These are phyloP conservation scores for Drosophila antonietae DNA, from an alignment of 2,888 invertebrate genomes.

Conservation along the genomic window DNA sequence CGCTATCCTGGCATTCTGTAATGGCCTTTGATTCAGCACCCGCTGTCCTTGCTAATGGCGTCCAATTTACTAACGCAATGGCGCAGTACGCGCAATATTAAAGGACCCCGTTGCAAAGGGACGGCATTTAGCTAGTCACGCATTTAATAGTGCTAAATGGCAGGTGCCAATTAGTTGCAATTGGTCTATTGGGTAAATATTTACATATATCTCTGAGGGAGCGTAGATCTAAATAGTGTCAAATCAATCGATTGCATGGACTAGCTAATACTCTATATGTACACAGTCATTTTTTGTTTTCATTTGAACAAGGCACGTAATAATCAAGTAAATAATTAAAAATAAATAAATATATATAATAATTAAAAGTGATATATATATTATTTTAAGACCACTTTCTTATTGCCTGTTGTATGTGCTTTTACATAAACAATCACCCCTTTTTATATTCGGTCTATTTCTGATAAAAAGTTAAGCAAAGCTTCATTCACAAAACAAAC, in stretches of 20 bases:
- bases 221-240: neutral
- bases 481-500: slow-evolving; percentile 63
- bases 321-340: neutral
- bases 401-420: neutral
- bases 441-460: neutral
- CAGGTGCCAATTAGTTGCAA: slow-evolving; percentile 4
- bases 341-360: neutral
- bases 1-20: slow-evolving; percentile 26
- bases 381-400: neutral
- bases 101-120: slow-evolving; percentile 11
- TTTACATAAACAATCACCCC: neutral
- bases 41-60: slow-evolving; percentile 60
- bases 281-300: neutral
- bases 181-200: neutral
- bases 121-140: slow-evolving; percentile 38
- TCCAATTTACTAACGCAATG: slow-evolving; percentile 55
- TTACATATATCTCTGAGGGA: neutral
- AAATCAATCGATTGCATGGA: neutral
- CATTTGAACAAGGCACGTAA: neutral
- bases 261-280: neutral
- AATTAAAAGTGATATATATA: neutral
- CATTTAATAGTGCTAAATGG: slow-evolving; percentile 2
- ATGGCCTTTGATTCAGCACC: slow-evolving; percentile 25
- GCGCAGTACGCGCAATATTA: slow-evolving; percentile 19
- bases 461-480: slow-evolving; percentile 16